Base-by-base conservation (phyloP, 2,797 vertebrate species). In the Clamator glandarius region DNA sequence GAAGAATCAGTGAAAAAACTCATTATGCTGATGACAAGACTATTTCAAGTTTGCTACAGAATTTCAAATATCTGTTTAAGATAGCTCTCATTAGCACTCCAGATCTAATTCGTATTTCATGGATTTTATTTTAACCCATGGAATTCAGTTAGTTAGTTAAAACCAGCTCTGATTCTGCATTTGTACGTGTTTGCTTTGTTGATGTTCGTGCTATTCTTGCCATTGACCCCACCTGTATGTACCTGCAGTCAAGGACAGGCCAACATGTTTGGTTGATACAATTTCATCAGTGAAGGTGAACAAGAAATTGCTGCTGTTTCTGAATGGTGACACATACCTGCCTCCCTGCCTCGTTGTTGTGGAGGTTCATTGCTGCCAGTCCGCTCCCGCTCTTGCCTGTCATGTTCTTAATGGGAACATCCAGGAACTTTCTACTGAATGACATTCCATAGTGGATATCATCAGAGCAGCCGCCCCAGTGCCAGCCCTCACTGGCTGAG, bases 401-500 rank as follows among this genome's bases (percentile, higher is more conserved):
- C 12, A 20, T 1, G 75, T 99, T 99, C 88, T 92, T 98, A 33
- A 91, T 7, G 3, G 94, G 76, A 36, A 63, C 78, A 20, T 99
- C 98, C 52, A 99, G 97, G 97, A 99, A 99, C 93, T 87, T 98
- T 36, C 99, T 98, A 97, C 99, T 99, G 98, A 99, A 98, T 88
- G 98, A 96, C 97, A 98, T 98, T 50, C 99, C 99, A 0, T 99
- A 99, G 91, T 98, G 98, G 93, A 99, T 98, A 26, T 99, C 98
- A 35, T 99, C 99, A 0, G 99, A 99, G 96, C 99, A 99, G 96
- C 99, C 99, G 0, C 99, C 99, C 99, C 99, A 99, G 86, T 99
- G 98, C 99, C 99, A 99, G 68, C 98, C 98, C 94, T 98, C 98
- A 0, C 85, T 95, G 8, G 98, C 87, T 0, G 98, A 98, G 80